A percentile compares a stretch with the other conserved stretches of the same genome.
Conservation (phyloP, 2,888 invertebrate species). For the Pandemis heparana region DNA sequence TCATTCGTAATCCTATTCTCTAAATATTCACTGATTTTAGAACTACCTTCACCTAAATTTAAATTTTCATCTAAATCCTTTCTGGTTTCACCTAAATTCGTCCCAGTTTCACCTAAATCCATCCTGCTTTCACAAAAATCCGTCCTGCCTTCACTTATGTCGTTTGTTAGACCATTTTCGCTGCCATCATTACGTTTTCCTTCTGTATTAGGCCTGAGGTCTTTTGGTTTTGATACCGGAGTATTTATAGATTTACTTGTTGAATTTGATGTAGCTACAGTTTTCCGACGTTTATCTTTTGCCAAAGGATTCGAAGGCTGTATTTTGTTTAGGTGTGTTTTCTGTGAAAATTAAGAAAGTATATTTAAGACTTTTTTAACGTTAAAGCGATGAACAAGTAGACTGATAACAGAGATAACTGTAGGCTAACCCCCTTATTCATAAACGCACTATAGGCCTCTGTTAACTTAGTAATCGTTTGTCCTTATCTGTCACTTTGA, state of each 20-base stretch:
- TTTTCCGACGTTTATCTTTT: constrained; percentile 65
- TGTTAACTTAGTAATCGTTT: too few relatives aligned
- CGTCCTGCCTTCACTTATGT: neutral
- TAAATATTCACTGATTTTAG: constrained; percentile 22
- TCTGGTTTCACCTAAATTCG: neutral
- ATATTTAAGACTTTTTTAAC: neutral
- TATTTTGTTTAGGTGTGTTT: constrained; percentile 44
- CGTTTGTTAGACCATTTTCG: constrained; percentile 20
- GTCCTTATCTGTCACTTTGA: too few relatives aligned
- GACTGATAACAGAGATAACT: too few relatives aligned
- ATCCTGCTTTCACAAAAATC: neutral
- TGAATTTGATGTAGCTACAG: constrained; percentile 46
- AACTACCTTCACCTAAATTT: constrained; percentile 14
- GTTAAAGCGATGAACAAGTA: too few relatives aligned
- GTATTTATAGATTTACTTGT: constrained; percentile 46
- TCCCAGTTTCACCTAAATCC: neutral
- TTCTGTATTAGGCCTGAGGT: constrained; percentile 9
- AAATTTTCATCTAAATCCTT: constrained; percentile 8
- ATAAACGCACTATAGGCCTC: too few relatives aligned
- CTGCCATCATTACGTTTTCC: constrained; percentile 13
- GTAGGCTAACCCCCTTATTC: too few relatives aligned
- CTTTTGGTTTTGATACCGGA: constrained; percentile 31
- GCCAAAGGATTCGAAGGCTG: constrained; percentile 36
- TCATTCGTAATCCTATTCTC: constrained; percentile 23
- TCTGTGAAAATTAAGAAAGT: constrained; percentile 43